Base-by-base conservation (phyloP, 2,888 invertebrate species). In the Papilio elwesi region DNA sequence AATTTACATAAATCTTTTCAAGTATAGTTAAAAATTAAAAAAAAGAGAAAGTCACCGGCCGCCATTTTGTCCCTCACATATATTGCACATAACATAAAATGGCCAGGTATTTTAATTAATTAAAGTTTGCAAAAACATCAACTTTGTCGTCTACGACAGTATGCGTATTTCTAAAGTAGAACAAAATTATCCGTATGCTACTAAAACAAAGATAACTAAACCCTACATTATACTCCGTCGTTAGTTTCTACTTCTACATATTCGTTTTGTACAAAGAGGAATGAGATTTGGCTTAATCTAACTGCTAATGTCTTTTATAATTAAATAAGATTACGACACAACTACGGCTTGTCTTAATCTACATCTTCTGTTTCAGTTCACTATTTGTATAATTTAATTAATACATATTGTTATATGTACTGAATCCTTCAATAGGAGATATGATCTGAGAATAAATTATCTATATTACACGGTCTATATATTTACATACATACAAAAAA, bases 371-470 rank as follows among this genome's bases (percentile, higher is more conserved):
- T 55, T 26, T 49, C 13, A 49, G 43, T 43, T 67, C 38, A 48
- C 62, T 64, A 68, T 68, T 38, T 15, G 13, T 53, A 68, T 73
- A 55, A 64, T 43, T 66, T 55, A 43, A 63, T n/a, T 38, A 43
- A 43, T 59, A 38, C 74, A 77, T 77, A 65, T 57, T 49, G 16
- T 68, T 62, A 51, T 53, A 70, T 76, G 5, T 16, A 73, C 59
- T 74, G 79, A 76, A 73, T 53, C 75, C 76, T 76, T 74, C 73
- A 59, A 76, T 76, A 70, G 67, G 48, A 68, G 53, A 71, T 66
- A 78, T 77, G 78, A 77, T 77, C 77, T 76, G 76, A 77, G 77
- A 77, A 82, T 82, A 81, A 83, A 79, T 81, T 78, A 81, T 70
- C 59, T 73, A 73, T 79, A 75, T 77, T 78, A 79, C 76, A 63